Evolutionary conservation across 2,888 invertebrate species (phyloP), one percentile per base, ranked within the genome.

Genomic region (Melanchra persicariae): DNA sequence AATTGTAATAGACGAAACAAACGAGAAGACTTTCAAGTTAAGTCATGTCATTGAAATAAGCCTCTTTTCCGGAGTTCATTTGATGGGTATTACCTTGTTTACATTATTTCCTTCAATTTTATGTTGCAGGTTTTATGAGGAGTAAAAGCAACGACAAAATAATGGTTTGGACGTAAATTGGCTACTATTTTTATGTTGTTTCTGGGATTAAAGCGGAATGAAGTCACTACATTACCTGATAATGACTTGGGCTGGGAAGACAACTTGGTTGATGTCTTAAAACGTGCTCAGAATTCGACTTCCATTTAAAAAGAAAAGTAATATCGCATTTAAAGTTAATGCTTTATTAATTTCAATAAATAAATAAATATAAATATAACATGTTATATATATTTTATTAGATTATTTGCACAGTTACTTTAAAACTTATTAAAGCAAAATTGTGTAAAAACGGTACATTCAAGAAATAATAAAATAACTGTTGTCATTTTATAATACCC

Each of bases 161-260:
- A 67, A 81, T 72, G 78, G 57, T 47, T 61, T 37, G 10, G 19
- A 79, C 10, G 57, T 72, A 79, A 77, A 82, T 72, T 82, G 45
- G 43, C 57, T 82, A 77, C 66, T 67, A 77, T 72, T 77, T 81
- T 77, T 57, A 82, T 52, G 82, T 60, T 78, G 60, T 72, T 68
- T 67, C 26, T 24, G 60, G 58, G 67, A 77, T 72, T 77, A 72
- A 74, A 58, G 30, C 22, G 52, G 10, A 67, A 72, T 61, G 40
- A 67, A 82, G 49, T 47, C 34, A 22, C 43, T 19, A 77, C 47
- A 60, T 66, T 62, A 70, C 49, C 49, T 65, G 49, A 60, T 63
- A 77, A 74, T 60, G 54, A 68, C 51, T 60, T 19, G 10, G 15
- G 19, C 51, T 26, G 55, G 59, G 19, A 30, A 17, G 37, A n/a